Evolutionary conservation across 2,888 invertebrate genomes (phyloP).

Genomic region (Lapara coniferarum): DNA sequence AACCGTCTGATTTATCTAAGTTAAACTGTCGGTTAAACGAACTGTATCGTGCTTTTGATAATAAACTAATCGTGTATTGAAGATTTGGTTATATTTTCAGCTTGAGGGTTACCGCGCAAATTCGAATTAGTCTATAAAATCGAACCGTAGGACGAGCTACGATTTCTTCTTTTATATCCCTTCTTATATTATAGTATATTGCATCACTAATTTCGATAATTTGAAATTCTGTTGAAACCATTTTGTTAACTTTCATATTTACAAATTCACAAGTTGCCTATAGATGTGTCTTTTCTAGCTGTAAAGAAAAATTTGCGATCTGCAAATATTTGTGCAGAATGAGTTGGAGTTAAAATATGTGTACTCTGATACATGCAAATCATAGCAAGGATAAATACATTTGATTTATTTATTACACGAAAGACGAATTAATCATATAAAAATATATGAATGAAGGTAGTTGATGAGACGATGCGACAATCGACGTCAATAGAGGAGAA

Average conservation of each 20-base stretch:
- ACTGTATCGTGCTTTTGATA: conserved; percentile 21
- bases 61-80: conserved; percentile 17
- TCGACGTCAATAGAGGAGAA: neutral
- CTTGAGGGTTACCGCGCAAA: neutral
- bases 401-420: too few relatives aligned
- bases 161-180: neutral
- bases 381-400: too few relatives aligned
- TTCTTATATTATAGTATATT: neutral
- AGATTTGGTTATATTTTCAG: conserved; percentile 8
- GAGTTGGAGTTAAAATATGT: neutral
- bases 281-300: too few relatives aligned
- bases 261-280: too few relatives aligned
- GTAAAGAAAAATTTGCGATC: neutral
- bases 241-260: too few relatives aligned
- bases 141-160: neutral
- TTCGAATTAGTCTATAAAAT: neutral
- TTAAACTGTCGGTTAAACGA: conserved; percentile 18
- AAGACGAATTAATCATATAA: too few relatives aligned
- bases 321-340: neutral
- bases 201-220: too few relatives aligned
- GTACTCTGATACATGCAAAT: too few relatives aligned
- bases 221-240: too few relatives aligned
- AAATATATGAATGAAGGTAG: too few relatives aligned
- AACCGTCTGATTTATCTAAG: conserved; percentile 22
- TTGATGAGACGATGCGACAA: too few relatives aligned